phyloP scores from a whole-genome alignment of 2,113 vertebrate genomes.

The Salminus brasiliensis region DNA sequence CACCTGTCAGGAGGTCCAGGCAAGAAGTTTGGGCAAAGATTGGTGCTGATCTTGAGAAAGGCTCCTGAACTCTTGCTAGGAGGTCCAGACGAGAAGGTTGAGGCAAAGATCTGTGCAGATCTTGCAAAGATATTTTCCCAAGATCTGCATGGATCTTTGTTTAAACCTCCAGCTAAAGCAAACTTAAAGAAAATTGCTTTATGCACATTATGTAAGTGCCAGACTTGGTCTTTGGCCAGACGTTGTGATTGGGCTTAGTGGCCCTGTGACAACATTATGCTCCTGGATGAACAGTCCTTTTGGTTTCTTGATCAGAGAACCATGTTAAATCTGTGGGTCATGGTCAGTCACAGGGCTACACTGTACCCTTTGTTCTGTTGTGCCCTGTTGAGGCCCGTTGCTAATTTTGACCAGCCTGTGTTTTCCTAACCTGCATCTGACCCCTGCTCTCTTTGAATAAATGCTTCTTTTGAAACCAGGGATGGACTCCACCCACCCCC shows the following conservation, averaged over 20 bases:
- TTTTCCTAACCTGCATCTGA: conserved; percentile 25
- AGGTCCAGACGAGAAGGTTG: no score
- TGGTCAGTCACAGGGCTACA: conserved; percentile 55
- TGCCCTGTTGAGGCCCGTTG: not conserved
- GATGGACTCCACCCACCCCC: no score
- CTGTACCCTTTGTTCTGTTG: conserved; percentile 51
- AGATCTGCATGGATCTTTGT: no score
- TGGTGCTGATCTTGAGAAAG: no score
- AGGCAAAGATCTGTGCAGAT: no score
- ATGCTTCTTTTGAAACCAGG: not conserved
- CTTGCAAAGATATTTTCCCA: no score
- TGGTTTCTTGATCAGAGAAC: conserved; percentile 50
- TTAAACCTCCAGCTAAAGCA: not conserved
- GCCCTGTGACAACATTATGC: not conserved
- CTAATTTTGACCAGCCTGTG: conserved; percentile 25
- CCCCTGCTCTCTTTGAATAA: not conserved
- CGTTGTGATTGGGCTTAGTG: conserved; percentile 3
- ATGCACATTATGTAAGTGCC: not conserved
- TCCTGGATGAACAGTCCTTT: not conserved
- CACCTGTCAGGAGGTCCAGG: no score
- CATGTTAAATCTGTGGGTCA: conserved; percentile 64
- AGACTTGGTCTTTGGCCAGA: not conserved
- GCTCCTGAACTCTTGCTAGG: no score
- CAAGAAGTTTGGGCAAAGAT: no score
- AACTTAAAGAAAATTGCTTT: not conserved